Evolutionary conservation across 2,888 invertebrate species (phyloP), one percentile per base, ranked within the genome.

Genomic region (Opisthograptis luteolata): DNA sequence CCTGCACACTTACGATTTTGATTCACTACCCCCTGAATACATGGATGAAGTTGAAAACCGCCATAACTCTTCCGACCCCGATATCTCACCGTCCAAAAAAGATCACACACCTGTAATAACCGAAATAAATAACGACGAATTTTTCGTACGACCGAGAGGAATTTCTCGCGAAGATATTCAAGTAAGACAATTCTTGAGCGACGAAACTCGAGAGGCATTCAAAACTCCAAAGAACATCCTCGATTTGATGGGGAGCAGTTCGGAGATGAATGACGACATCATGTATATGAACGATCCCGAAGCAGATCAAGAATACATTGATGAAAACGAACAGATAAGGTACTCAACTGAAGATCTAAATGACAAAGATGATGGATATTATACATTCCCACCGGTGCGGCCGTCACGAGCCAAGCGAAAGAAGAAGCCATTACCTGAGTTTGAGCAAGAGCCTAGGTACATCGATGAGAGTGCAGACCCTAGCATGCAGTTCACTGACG

Each of bases 111-210:
- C 81, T 77, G 94, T 96, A 2, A 92, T 97, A 68, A 96, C 96
- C 84, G 96, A 96, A 87, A 95, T 96, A 60, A 94, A 96, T 74
- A 95, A 96, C 30, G 96, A 97, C 80, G 96, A 97, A 86, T 97
- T 96, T 88, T 96, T 96, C 78, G 90, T 96, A 54, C 92, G 96
- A 62, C 95, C 95, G 80, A 94, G 95, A 76, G 96, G 96, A 55
- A 94, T 96, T 71, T 96, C 96, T 58, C 94, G 94, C 70, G 96
- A 96, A 81, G 94, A 96, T 84, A 95, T 96, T 73, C 94, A 95
- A 80, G 92, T 96, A 49, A 94, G 95, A 52, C 93, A 94, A 78
- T 96, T 95, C 71, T 92, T 96, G 46, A 95, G 94, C 68, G 93
- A 93, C 40, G 96, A 96, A 84, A 95, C 96, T 62, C 92, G 95